Evolutionary conservation across 2,888 invertebrate species (phyloP).

Genomic region (Oscheius onirici): DNA sequence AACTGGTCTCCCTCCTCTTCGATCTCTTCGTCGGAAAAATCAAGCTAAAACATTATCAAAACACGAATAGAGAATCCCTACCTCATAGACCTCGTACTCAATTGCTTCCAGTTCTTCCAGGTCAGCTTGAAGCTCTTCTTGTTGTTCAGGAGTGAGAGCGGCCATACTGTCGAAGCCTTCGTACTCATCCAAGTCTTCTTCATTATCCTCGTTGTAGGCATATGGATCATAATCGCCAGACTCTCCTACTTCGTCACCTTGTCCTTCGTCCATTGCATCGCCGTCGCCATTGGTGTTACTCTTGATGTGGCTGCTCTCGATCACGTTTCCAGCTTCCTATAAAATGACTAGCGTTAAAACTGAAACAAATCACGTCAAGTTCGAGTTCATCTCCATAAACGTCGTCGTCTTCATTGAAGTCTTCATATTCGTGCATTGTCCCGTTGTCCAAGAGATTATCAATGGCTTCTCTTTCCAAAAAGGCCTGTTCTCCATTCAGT

Average conservation of each 20-base stretch:
- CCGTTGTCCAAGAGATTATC: conserved; percentile 12
- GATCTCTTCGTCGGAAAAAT: conserved; percentile 17
- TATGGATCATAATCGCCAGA: conserved; percentile 11
- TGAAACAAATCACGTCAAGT: not conserved
- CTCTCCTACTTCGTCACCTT: not conserved
- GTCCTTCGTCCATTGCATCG: not conserved
- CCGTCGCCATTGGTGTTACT: not conserved
- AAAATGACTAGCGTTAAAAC: not conserved
- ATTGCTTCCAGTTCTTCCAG: conserved; percentile 29
- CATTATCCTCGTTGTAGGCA: conserved; percentile 1
- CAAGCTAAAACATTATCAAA: conserved; percentile 2
- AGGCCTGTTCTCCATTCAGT: conserved; percentile 22
- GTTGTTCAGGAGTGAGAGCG: not conserved
- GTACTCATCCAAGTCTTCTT: conserved; percentile 16
- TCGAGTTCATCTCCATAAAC: conserved; percentile 24
- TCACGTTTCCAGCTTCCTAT: conserved; percentile 9
- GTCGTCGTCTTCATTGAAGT: conserved; percentile 16
- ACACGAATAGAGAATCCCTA: not conserved
- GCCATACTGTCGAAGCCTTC: not conserved
- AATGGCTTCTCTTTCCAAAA: conserved; percentile 15
- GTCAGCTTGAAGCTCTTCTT: conserved; percentile 30
- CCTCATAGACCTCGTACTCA: conserved; percentile 11
- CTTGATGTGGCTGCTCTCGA: conserved; percentile 1
- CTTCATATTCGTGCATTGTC: not conserved
- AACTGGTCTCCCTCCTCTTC: not conserved